Conservation (phyloP, 1,140 invertebrate genomes). For the Gyrodactylus bullatarudis region DNA sequence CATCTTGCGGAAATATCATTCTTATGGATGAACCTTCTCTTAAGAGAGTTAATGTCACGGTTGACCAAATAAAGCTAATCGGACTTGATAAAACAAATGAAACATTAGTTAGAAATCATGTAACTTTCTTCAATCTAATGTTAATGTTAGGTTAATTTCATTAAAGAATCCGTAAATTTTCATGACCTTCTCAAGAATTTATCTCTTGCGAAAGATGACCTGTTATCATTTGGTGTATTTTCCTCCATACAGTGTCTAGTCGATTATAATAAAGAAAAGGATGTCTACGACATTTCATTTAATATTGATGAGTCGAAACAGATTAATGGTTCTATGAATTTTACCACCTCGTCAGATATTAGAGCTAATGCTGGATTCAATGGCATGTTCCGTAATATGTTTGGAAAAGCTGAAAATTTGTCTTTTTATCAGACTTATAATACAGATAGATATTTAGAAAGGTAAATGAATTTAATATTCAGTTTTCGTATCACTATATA, state of each 20-base stretch:
- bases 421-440: background rate
- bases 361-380: background rate
- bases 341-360: background rate
- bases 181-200: background rate
- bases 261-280: background rate
- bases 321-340: background rate
- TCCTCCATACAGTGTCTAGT: background rate
- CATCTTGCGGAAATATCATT: no score
- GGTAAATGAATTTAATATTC: background rate
- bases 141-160: background rate
- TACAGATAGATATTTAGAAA: background rate
- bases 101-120: background rate
- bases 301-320: background rate
- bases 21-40: background rate
- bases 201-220: background rate
- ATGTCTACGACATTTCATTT: background rate
- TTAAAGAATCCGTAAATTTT: background rate
- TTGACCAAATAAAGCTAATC: background rate
- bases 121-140: background rate
- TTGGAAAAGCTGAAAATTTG: background rate
- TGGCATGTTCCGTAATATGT: background rate
- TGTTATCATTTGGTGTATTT: background rate
- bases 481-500: background rate
- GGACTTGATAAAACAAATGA: background rate
- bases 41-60: background rate